These are phyloP conservation scores for Nyctereutes procyonoides DNA, from an alignment of 2,113 vertebrate species.

Conservation along the genomic window DNA sequence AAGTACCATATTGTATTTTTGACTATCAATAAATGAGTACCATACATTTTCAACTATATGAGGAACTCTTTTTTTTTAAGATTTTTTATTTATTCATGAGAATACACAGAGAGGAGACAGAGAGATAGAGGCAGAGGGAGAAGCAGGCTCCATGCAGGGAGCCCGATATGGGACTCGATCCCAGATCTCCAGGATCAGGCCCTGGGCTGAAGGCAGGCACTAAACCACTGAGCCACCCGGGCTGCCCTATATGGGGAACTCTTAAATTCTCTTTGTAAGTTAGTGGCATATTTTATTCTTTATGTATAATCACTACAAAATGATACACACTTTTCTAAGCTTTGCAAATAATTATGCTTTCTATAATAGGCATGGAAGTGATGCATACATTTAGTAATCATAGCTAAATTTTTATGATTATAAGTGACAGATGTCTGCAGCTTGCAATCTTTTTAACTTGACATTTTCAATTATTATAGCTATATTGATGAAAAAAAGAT, in stretches of 20 bases:
- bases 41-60: neutral
- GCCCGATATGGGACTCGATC: too few species aligned
- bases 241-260: neutral
- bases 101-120: too few species aligned
- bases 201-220: too few species aligned
- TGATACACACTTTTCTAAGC: neutral
- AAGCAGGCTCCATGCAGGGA: too few species aligned
- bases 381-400: slow-evolving; percentile 74
- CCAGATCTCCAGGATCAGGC: too few species aligned
- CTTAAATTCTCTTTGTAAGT: slow-evolving; percentile 53
- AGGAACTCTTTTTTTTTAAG: neutral
- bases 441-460: slow-evolving; percentile 82
- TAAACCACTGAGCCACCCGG: too few species aligned
- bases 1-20: neutral
- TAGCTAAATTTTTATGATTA: slow-evolving; percentile 74
- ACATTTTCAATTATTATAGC: slow-evolving; percentile 84
- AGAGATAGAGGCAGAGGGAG: too few species aligned
- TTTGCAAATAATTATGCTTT: slow-evolving; percentile 74
- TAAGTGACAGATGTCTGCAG: slow-evolving; percentile 84
- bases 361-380: slow-evolving; percentile 64
- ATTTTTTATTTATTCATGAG: too few species aligned
- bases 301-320: slow-evolving; percentile 60
- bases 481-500: slow-evolving; percentile 83
- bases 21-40: neutral
- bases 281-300: slow-evolving; percentile 57